phyloP scores from a whole-genome alignment of 2,888 invertebrate species.

The Andrena trimmerana region DNA sequence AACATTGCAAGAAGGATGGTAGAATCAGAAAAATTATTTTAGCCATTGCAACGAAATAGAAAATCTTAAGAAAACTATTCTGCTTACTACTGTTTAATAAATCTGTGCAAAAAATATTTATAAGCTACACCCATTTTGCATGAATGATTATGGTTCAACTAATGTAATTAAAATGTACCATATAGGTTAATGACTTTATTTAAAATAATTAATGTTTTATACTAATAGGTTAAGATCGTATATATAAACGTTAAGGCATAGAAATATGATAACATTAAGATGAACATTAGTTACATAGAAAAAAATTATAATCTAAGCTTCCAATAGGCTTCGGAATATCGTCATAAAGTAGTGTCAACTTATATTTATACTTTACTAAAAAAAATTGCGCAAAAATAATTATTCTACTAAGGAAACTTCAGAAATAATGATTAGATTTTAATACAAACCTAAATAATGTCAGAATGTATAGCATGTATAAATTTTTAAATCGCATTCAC shows the following conservation, averaged over 20 bases:
- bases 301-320: slow-evolving; percentile 64
- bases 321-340: slow-evolving; percentile 53
- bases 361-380: slow-evolving; percentile 73
- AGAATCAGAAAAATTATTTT: slow-evolving; percentile 7
- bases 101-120: slow-evolving; percentile 44
- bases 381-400: slow-evolving; percentile 29
- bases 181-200: slow-evolving; percentile 59
- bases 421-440: slow-evolving; percentile 44
- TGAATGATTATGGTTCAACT: slow-evolving; percentile 47
- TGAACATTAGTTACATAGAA: slow-evolving; percentile 50
- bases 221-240: slow-evolving; percentile 42
- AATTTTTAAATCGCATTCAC: slow-evolving; percentile 53
- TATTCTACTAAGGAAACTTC: slow-evolving; percentile 39
- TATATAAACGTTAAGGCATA: slow-evolving; percentile 45
- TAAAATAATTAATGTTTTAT: slow-evolving; percentile 67
- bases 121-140: slow-evolving; percentile 54
- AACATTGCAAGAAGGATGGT: slow-evolving; percentile 17
- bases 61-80: slow-evolving; percentile 42
- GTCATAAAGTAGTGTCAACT: slow-evolving; percentile 57
- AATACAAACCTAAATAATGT: slow-evolving; percentile 38
- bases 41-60: slow-evolving; percentile 19
- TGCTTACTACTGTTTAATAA: slow-evolving; percentile 23
- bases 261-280: slow-evolving; percentile 52
- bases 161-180: slow-evolving; percentile 59
- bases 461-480: slow-evolving; percentile 48